phyloP scores from a whole-genome alignment of 2,797 vertebrate species.

The Erpetoichthys calabaricus region DNA sequence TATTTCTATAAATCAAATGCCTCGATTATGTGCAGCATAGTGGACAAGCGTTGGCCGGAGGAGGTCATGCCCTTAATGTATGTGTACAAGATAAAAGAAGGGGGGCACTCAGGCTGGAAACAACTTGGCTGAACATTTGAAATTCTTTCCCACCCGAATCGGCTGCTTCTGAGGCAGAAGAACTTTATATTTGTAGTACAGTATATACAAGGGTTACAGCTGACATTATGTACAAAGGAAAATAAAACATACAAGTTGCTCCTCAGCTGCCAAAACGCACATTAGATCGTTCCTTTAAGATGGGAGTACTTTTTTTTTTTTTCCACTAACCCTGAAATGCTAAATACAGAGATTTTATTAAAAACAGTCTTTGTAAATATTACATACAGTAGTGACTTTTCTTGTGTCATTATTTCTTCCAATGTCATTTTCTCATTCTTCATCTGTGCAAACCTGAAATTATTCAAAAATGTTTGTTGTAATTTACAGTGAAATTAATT shows the following conservation, averaged over 20 bases:
- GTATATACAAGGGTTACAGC: constrained; percentile 57
- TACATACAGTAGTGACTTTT: constrained; percentile 82
- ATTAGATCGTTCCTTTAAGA: no score
- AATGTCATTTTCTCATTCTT: constrained; percentile 61
- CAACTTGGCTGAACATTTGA: not conserved
- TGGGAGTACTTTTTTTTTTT: no score
- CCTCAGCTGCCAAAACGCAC: constrained; percentile 43
- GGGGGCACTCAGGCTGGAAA: not conserved
- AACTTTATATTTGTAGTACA: not conserved
- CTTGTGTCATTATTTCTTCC: constrained; percentile 40
- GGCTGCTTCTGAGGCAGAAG: constrained; percentile 18
- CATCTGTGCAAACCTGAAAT: constrained; percentile 89
- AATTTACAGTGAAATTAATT: no score
- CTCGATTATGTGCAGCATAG: no score
- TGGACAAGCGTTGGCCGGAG: no score
- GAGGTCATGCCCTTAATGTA: not conserved
- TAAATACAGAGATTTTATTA: constrained; percentile 15
- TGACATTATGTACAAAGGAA: constrained; percentile 53
- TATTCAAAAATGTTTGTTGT: constrained; percentile 11
- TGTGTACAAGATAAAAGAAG: constrained; percentile 9
- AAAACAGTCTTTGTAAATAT: constrained; percentile 58
- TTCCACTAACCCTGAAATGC: not conserved
- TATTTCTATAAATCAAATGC: no score
- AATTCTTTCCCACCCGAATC: constrained; percentile 16
- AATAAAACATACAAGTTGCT: constrained; percentile 29